Evolutionary conservation across 2,113 vertebrate species (phyloP), one percentile per base, ranked within the genome.

Genomic region (Poicephalus gulielmi): DNA sequence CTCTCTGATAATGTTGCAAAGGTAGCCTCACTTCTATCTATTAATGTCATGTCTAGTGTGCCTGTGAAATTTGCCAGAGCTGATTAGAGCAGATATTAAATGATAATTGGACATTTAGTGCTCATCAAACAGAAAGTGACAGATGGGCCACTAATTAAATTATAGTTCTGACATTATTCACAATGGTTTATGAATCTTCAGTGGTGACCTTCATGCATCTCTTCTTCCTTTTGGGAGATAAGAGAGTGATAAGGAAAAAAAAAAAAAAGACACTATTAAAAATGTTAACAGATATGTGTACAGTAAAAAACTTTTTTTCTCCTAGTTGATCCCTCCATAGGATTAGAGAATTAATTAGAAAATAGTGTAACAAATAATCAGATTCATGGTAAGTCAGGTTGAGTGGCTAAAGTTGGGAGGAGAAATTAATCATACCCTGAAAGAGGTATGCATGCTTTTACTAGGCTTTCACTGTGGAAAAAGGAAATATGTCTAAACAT

Each of bases 11-110:
- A 95, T 92, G 91, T 97, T 97, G 97, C 95, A 98, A 98, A 96
- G 97, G 97, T 97, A 97, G 95, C 91, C 78, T 97, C 96, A 96
- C 97, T 98, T 97, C 97, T 97, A 98, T 98, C 97, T 98, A 98
- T 98, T 98, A 98, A 98, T 98, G 98, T 98, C 98, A 98, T 98
- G 97, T 98, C 97, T 95, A 97, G 97, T 97, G 98, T 98, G 98
- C 97, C 98, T 97, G 98, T 23, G 91, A 99, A 99, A 99, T 99
- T 99, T 99, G 98, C 99, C 99, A 98, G 98, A 99, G 99, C 99
- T 99, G 99, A 99, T 99, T 99, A 99, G 98, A 99, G 98, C 98
- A 99, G 99, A 99, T 99, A 99, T 98, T 99, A 99, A 99, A 99
- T 98, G 98, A 99, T 99, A 99, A 99, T 99, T 99, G 99, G 99